Base-by-base conservation (phyloP, 2,888 invertebrate genomes). In the Alcis repandata region DNA sequence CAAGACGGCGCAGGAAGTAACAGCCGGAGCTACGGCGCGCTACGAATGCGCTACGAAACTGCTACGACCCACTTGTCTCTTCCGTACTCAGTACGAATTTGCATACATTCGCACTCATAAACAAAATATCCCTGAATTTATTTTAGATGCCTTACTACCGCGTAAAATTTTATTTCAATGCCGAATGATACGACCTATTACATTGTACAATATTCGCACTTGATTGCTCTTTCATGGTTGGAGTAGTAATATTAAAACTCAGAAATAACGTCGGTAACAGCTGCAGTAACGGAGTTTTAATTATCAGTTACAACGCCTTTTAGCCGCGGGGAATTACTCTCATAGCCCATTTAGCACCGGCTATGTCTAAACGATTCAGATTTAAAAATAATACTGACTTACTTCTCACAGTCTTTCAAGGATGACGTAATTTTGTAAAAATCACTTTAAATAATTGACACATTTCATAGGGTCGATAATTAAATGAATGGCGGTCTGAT, bases 281-380 rank as follows among this genome's bases (percentile, higher is more conserved):
- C 90, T 90, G 91, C 85, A 86, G 85, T 87, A 85, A 90, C 88
- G 78, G 88, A 82, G 83, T 87, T 91, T 92, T 91, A 91, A 92
- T 91, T 92, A 91, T 92, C 89, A 90, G 89, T 91, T 88, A 90
- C 87, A 90, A 85, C 85, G 87, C 85, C 85, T 89, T 88, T 85
- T 85, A 86, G 86, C 85, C 83, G 84, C 83, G 84, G 82, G 80
- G 83, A 90, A 91, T 91, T 89, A 88, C 90, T 79, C 75, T 82
- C 87, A 88, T 91, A 90, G 90, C 91, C 86, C 89, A 89, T 90
- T 87, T 83, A 82, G 79, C 84, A 84, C 80, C 82, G 77, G 78
- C 83, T 83, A 86, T 82, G 84, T 80, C 80, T 87, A 85, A 87
- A 85, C 84, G 83, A 80, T 87, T 88, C 84, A 77, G 84, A 83